Evolutionary conservation across 2,113 vertebrate species (phyloP).

Genomic region (Myrmecobius fasciatus): DNA sequence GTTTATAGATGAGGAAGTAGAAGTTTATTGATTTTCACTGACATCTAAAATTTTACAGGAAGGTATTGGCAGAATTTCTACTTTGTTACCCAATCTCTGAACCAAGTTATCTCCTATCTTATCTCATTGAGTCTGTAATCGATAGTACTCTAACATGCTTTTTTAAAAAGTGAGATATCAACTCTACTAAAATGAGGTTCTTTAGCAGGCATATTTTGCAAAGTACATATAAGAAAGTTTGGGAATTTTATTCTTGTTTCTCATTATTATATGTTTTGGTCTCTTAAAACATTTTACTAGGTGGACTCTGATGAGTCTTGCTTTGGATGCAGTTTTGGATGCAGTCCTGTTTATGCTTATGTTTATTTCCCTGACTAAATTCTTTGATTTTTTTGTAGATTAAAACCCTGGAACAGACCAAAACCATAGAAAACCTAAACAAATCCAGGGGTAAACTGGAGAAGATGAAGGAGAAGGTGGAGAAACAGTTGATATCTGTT

Average conservation of each 20-base stretch:
- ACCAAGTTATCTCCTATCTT: neutral
- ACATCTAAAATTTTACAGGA: neutral
- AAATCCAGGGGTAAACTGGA: slow-evolving; percentile 86
- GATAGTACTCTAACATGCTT: neutral
- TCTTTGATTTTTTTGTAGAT: slow-evolving; percentile 83
- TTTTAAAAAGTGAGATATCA: neutral
- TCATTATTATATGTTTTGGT: neutral
- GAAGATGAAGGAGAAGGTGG: slow-evolving; percentile 87
- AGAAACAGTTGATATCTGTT: slow-evolving; percentile 83
- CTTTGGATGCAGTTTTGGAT: neutral
- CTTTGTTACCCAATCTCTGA: neutral
- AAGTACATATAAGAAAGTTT: neutral
- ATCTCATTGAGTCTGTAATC: neutral
- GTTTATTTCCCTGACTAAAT: slow-evolving; percentile 25
- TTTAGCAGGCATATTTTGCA: neutral
- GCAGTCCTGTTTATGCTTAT: neutral
- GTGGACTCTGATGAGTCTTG: slow-evolving; percentile 12
- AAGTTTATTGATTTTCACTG: neutral
- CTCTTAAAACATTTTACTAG: slow-evolving; percentile 14
- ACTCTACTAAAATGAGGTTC: neutral
- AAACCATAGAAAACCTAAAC: slow-evolving; percentile 88
- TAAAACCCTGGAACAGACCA: slow-evolving; percentile 90
- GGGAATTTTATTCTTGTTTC: slow-evolving; percentile 24
- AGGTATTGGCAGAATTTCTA: neutral
- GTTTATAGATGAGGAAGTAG: neutral